phyloP scores from a whole-genome alignment of 2,113 vertebrate genomes.

The Planiliza haematocheilus region DNA sequence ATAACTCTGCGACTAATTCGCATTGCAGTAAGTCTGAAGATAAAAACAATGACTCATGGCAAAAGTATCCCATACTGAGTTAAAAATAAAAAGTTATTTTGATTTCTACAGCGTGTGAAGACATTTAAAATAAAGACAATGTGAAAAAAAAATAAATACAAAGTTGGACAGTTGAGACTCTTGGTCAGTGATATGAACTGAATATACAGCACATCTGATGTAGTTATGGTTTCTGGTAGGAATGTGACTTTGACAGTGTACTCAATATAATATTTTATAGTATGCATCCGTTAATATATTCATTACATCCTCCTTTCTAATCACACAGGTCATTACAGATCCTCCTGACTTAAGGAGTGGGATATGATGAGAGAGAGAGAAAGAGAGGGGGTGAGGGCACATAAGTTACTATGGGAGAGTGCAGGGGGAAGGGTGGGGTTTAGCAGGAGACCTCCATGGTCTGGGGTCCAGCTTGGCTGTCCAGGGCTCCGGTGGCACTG shows the following conservation, averaged over 20 bases:
- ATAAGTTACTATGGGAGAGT: conserved; percentile 68
- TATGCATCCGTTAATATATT: conserved; percentile 78
- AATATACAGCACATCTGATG: conserved; percentile 62
- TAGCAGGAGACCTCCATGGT: conserved; percentile 98
- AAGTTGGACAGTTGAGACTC: conserved; percentile 42
- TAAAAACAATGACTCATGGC: conserved; percentile 34
- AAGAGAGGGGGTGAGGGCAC: conserved; percentile 34
- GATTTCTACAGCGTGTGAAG: conserved; percentile 34
- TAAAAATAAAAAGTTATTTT: conserved; percentile 10
- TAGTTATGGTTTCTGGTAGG: conserved; percentile 53
- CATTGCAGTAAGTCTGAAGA: conserved; percentile 20
- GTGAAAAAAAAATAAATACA: conserved; percentile 74
- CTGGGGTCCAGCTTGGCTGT: conserved; percentile 86
- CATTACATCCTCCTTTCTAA: conserved; percentile 75
- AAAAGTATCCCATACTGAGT: conserved; percentile 21
- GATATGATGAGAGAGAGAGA: conserved; percentile 25
- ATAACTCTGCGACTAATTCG: conserved; percentile 3
- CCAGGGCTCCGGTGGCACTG: conserved; percentile 80
- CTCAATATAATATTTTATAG: conserved; percentile 68
- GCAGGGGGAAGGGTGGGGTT: conserved; percentile 43
- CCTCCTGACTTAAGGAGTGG: conserved; percentile 53
- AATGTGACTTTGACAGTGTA: conserved; percentile 67
- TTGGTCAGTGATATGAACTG: conserved; percentile 20
- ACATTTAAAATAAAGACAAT: conserved; percentile 49
- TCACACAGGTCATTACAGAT: conserved; percentile 71